Evolutionary conservation across 2,113 vertebrate genomes (phyloP).

Genomic region (Pseudorectes ferrugineus): DNA sequence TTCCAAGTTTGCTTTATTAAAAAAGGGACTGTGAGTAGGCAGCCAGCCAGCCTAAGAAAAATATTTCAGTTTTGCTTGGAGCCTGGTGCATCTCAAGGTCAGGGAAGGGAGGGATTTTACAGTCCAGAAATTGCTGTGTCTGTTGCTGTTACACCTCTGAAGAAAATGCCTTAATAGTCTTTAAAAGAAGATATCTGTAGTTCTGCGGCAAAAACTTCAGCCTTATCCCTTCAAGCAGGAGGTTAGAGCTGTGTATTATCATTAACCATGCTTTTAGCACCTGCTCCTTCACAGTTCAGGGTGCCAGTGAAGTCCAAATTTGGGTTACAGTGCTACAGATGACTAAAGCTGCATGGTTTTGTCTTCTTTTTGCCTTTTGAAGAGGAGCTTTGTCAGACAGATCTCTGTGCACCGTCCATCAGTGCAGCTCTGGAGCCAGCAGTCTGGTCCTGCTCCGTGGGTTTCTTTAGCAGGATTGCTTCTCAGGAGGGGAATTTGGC

Average conservation of each 20-base stretch:
- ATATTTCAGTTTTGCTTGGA: not conserved
- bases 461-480: not conserved
- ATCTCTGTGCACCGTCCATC: not conserved
- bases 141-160: not conserved
- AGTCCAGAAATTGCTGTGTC: not conserved
- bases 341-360: not conserved
- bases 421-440: not conserved
- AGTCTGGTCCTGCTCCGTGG: accelerated
- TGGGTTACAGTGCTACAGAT: not conserved
- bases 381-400: not conserved
- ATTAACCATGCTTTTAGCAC: not conserved
- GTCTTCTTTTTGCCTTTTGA: not conserved
- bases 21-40: not conserved
- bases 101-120: not conserved
- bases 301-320: not conserved
- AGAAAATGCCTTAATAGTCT: not conserved
- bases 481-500: not conserved
- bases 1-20: not conserved
- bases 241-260: not conserved
- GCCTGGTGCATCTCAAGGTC: not conserved
- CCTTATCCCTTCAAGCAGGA: not conserved
- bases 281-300: not conserved
- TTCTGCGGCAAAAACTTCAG: not conserved
- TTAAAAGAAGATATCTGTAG: not conserved
- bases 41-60: not conserved